Evolutionary conservation across 64 coral and sea anemone genomes (phyloP).

Genomic region (Dendronephthya gigantea): DNA sequence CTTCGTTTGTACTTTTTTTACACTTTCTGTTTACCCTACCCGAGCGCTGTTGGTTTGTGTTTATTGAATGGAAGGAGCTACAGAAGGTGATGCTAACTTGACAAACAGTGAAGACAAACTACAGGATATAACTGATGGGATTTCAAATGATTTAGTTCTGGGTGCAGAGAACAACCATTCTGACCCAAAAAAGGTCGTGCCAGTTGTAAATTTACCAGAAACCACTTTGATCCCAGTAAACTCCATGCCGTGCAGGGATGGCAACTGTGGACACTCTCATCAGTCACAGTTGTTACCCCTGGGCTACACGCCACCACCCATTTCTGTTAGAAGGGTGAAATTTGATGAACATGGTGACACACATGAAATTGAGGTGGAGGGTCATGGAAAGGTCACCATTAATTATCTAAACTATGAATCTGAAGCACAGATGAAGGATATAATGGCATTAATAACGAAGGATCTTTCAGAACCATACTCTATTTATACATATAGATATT

Average conservation of each 20-base stretch:
- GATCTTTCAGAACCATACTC: constrained; percentile 98
- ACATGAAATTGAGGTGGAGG: background rate
- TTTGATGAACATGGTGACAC: background rate
- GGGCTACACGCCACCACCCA: background rate
- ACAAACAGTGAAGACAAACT: background rate
- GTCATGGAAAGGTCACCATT: background rate
- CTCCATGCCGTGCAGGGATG: background rate
- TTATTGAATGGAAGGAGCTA: background rate
- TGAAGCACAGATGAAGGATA: constrained; percentile 81
- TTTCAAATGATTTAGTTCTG: background rate
- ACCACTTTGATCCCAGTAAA: background rate
- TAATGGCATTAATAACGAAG: constrained; percentile 94
- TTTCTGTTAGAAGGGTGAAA: background rate
- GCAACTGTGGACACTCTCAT: background rate
- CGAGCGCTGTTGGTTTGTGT: background rate
- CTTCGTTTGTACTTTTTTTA: too few species aligned
- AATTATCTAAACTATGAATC: constrained; percentile 77
- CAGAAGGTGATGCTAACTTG: background rate
- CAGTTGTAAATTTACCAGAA: background rate
- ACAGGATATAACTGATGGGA: background rate
- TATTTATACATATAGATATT: constrained; percentile 96
- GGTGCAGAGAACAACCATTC: background rate
- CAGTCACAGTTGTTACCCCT: background rate
- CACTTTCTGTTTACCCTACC: too few species aligned
- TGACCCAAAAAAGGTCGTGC: background rate